Conservation (phyloP, 1,140 invertebrate genomes). For the Drosophila athabasca region DNA sequence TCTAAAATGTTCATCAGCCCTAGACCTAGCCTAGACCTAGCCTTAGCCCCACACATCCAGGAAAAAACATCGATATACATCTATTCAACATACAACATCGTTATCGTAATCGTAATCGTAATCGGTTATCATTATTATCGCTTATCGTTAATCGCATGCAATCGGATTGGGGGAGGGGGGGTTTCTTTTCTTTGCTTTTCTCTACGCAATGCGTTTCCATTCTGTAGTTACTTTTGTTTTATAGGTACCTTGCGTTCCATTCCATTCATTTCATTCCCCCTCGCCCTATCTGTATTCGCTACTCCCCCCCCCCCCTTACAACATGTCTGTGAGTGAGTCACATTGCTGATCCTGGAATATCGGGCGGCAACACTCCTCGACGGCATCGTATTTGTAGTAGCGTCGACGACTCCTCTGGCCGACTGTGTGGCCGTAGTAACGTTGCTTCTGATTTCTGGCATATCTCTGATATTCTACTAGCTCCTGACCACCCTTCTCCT, state of each 20-base stretch:
- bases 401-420: constrained; percentile 42
- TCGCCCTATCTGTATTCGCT: not conserved
- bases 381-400: constrained; percentile 67
- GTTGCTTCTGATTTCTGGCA: constrained; percentile 8
- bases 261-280: constrained; percentile 8
- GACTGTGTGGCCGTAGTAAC: constrained; percentile 7
- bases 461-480: constrained; percentile 11
- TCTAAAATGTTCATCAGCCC: constrained; percentile 41
- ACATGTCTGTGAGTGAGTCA: constrained; percentile 69
- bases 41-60: not conserved
- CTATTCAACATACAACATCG: constrained; percentile 35
- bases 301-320: constrained; percentile 33
- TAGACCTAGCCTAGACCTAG: not conserved
- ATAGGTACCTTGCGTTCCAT: not conserved
- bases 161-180: not conserved
- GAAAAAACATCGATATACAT: constrained; percentile 47
- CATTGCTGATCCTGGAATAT: constrained; percentile 73
- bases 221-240: not conserved
- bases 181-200: not conserved
- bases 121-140: constrained; percentile 23
- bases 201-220: not conserved
- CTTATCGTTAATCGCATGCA: constrained; percentile 18
- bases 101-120: constrained; percentile 8
- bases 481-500: not conserved
- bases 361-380: constrained; percentile 77